Base-by-base conservation (phyloP, 2,113 vertebrate genomes). In the Manacus vitellinus region DNA sequence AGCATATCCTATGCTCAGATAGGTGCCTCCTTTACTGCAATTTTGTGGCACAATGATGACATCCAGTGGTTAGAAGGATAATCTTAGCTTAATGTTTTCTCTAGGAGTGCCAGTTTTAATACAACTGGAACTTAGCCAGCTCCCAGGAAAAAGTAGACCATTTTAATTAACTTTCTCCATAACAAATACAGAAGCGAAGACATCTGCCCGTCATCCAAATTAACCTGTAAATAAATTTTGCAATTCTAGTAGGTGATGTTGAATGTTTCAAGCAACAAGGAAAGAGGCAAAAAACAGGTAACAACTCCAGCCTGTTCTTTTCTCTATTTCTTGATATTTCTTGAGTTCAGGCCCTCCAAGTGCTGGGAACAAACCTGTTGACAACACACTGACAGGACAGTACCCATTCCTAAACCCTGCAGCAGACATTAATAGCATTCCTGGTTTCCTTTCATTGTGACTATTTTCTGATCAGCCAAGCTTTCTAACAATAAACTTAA, bases 41-140 rank as follows among this genome's bases (percentile, higher is more conserved):
- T 88, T 82, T 85, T 82, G 41, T 85, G 87, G 85, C 93, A 95
- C 94, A 94, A 72, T 43, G 81, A 96, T 76, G 96, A 97, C 96
- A 96, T 96, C 96, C 95, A 96, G 96, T 96, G 96, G 96, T 88
- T 93, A 93, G 54, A 93, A 79, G 15, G 46, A 70, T 93, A 88
- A 95, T 65, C 19, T 86, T 84, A 76, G 74, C 61, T 37, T 35
- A 35, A 58, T 31, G 47, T 76, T 82, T 89, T 65, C 74, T 72
- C 52, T 28, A 51, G 44, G 5, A 30, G 6, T 70, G n/a, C 18
- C 66, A 89, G 14, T 79, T 94, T 88, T 73, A 74, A 84, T 4
- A 2, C 31, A 89, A 46, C 8, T 63, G n/a, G 25, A 79, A 66
- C 24, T 27, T 30, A 21, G 22, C 23, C 18, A 41, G 6, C 12